Conservation (phyloP, 2,888 invertebrate species). For the Ametastegia equiseti region DNA sequence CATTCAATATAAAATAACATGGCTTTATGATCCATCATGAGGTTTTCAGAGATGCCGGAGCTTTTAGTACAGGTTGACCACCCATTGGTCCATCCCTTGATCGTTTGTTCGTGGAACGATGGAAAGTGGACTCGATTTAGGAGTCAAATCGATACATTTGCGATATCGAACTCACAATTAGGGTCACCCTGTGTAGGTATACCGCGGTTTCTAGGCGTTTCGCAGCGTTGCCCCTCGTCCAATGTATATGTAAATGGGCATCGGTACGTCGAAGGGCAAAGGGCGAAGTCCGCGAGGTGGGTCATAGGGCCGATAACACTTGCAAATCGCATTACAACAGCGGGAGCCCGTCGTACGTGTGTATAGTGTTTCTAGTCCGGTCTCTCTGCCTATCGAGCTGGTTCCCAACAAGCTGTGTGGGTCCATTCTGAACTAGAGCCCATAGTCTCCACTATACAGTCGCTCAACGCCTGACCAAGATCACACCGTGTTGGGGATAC, state of each 20-base stretch:
- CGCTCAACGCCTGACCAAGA: not conserved
- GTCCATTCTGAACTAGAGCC: constrained; percentile 15
- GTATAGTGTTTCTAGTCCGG: not conserved
- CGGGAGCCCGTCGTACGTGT: not conserved
- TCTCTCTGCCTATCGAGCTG: not conserved
- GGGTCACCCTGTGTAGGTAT: not conserved
- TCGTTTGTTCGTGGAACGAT: not conserved
- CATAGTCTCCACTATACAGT: not conserved
- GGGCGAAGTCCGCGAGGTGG: constrained; percentile 40
- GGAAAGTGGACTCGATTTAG: too few species aligned
- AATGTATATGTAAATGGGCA: constrained; percentile 70
- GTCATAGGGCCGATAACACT: constrained; percentile 69
- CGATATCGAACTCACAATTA: not conserved
- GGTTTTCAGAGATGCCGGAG: too few species aligned
- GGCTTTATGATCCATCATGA: too few species aligned
- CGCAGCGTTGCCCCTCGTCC: not conserved
- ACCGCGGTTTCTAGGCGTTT: constrained; percentile 7
- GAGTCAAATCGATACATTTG: not conserved
- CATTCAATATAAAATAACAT: too few species aligned
- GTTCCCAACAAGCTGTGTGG: not conserved
- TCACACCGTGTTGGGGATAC: not conserved
- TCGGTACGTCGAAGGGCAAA: constrained; percentile 56
- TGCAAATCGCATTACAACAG: constrained; percentile 73
- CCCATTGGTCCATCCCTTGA: not conserved
- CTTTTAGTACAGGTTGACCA: not conserved